Evolutionary conservation across 2,797 vertebrate species (phyloP).

Genomic region (Onychomys leucogaster): DNA sequence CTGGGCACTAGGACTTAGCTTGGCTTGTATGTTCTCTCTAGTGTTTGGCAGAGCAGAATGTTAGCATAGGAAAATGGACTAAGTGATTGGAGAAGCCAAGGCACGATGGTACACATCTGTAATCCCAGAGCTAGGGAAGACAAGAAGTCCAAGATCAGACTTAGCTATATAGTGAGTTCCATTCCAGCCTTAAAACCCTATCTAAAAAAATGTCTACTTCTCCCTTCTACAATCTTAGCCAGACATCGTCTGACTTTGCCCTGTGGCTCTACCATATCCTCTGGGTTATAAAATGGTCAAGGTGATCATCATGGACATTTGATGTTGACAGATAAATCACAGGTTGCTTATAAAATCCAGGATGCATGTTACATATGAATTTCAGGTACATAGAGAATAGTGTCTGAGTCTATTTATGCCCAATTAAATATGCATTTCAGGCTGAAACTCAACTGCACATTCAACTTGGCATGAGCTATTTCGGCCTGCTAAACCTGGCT

Average conservation of each 20-base stretch:
- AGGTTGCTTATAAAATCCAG: background rate
- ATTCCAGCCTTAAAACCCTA: background rate
- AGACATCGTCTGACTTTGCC: background rate
- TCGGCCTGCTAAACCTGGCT: accelerated
- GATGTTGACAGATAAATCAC: background rate
- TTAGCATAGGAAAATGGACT: background rate
- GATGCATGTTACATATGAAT: background rate
- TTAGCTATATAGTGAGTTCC: background rate
- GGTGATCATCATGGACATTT: background rate
- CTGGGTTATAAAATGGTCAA: background rate
- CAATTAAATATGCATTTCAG: background rate
- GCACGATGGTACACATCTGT: background rate
- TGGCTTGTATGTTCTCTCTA: background rate
- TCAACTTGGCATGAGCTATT: background rate
- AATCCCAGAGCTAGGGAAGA: background rate
- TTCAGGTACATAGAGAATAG: background rate
- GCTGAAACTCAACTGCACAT: background rate
- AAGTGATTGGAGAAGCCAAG: background rate
- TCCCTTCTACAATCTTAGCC: background rate
- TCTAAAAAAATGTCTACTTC: background rate
- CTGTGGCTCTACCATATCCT: background rate
- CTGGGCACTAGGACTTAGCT: background rate
- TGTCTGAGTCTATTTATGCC: background rate
- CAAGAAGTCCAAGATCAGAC: background rate
- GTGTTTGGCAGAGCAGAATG: background rate